phyloP scores from a whole-genome alignment of 2,797 vertebrate genomes.

The Brachyalestes nurse region DNA sequence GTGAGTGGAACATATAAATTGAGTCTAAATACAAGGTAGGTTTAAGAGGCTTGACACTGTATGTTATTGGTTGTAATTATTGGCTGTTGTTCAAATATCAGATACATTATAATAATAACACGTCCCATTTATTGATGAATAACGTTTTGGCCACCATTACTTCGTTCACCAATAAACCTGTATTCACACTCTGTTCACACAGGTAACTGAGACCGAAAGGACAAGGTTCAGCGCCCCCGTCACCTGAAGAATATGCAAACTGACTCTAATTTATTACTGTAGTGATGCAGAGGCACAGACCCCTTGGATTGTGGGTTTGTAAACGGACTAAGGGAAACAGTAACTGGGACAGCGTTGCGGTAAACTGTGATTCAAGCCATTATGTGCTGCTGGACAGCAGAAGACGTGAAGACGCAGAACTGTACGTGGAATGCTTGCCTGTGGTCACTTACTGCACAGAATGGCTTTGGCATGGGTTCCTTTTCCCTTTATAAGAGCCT shows the following conservation, averaged over 20 bases:
- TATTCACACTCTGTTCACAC: conserved; percentile 32
- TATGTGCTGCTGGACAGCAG: conserved; percentile 19
- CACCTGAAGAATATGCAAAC: conserved; percentile 32
- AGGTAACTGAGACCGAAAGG: conserved; percentile 56
- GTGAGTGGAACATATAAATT: too few relatives aligned
- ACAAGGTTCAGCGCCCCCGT: not conserved
- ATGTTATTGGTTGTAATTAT: not conserved
- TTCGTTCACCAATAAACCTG: not conserved
- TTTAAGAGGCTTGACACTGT: too few relatives aligned
- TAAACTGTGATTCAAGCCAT: not conserved
- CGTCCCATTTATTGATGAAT: not conserved
- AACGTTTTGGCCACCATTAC: not conserved
- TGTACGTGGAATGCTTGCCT: not conserved
- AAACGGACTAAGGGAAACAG: conserved; percentile 1
- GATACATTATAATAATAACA: not conserved
- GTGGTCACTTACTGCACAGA: not conserved
- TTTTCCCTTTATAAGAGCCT: not conserved
- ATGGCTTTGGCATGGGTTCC: not conserved
- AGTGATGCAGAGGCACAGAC: not conserved
- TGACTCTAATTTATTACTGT: conserved; percentile 43
- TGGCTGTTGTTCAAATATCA: not conserved
- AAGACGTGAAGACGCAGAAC: not conserved
- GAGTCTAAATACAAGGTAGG: too few relatives aligned
- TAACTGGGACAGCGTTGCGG: not conserved
- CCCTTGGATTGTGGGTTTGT: conserved; percentile 9